Base-by-base conservation (phyloP, 2,113 vertebrate genomes). In the Prunella himalayana region DNA sequence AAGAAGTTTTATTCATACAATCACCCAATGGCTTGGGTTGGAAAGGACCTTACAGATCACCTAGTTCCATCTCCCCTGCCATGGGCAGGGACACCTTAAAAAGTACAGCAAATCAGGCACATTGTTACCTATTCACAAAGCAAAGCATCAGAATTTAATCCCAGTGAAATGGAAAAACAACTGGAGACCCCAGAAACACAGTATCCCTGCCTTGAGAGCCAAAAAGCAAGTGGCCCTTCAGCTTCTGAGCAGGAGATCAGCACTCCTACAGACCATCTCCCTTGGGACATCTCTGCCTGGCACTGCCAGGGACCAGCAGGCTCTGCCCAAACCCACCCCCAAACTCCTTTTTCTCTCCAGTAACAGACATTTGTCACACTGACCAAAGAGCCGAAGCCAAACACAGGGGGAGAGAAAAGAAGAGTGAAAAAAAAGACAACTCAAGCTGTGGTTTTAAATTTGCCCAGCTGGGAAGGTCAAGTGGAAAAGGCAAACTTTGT, bases 401-500 rank as follows among this genome's bases (percentile, higher is more conserved):
- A 73, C 50, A 17, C 23, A 0, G 35, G 2, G 37, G 24, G 7
- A 60, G 60, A 59, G 25, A 18, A 53, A 35, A 27, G 23, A 59
- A 42, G 22, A n/a, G 17, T 4, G 7, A 13, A 51, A 45, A 65
- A 65, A 30, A 27, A 35, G 22, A 68, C 5, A 4, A 31, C 44
- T 73, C 33, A 68, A 39, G 51, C 44, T 41, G 28, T 3, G 28
- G 42, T 33, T 91, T 92, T 92, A 91, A 89, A 72, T 92, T 90
- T 19, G 15, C 68, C 86, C 93, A 96, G 84, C 81, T 90, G 91
- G 69, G 95, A 75, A 70, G 94, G 94, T 95, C 90, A 86, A 88
- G 47, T 61, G 61, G 54, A 94, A 57, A 90, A 91, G 49, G 60
- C 60, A 90, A 95, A 95, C 72, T 95, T 93, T 88, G 76, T 88